These are phyloP conservation scores for Prietella phreatophila DNA, from an alignment of 2,113 vertebrate genomes.

Conservation along the genomic window DNA sequence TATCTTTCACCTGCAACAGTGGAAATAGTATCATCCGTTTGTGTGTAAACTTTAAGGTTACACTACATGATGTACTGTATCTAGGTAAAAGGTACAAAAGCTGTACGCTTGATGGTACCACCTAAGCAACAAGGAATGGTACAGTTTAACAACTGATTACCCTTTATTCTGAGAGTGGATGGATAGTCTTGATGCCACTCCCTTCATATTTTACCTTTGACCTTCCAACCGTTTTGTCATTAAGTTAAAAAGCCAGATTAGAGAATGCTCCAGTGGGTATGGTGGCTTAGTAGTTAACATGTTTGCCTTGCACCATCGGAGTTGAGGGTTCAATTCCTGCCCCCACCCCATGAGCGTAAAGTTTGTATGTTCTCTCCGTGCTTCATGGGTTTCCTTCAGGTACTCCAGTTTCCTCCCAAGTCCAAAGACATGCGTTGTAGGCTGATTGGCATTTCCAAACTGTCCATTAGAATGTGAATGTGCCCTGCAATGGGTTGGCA, in stretches of 20 bases:
- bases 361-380: too few species aligned
- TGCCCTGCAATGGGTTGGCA: too few species aligned
- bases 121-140: background rate
- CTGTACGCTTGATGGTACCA: background rate
- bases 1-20: background rate
- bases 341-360: too few species aligned
- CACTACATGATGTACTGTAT: background rate
- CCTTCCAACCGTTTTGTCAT: background rate
- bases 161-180: background rate
- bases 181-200: background rate
- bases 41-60: background rate
- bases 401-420: too few species aligned
- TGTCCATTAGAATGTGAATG: too few species aligned
- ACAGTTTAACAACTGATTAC: background rate
- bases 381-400: too few species aligned
- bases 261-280: background rate
- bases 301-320: too few species aligned
- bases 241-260: background rate
- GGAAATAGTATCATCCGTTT: background rate
- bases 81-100: background rate
- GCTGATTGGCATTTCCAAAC: too few species aligned
- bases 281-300: too few species aligned
- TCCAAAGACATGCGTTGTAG: too few species aligned
- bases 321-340: too few species aligned
- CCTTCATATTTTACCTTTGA: background rate